A percentile compares a stretch with the other conserved stretches of the same genome.
Evolutionary conservation across 2,113 vertebrate species (phyloP).

Genomic region (Pogonocichla stellata): DNA sequence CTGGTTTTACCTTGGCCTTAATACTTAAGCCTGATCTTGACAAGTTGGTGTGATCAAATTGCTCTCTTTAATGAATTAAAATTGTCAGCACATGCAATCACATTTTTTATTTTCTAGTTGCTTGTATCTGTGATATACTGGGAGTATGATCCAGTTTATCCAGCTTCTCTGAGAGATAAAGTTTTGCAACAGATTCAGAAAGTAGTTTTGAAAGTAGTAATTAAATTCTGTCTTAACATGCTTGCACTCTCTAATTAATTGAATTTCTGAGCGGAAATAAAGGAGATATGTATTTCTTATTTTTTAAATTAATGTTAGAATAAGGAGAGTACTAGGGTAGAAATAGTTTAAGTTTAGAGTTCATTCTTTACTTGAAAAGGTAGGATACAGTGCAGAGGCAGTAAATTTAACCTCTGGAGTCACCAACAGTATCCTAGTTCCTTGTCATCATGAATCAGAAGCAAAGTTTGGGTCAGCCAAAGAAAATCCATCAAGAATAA

Average conservation of each 20-base stretch:
- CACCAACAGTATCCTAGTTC: background rate
- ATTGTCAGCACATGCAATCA: background rate
- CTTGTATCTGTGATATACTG: background rate
- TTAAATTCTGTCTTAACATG: background rate
- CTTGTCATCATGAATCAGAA: background rate
- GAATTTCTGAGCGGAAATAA: background rate
- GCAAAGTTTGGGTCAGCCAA: background rate
- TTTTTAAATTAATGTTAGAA: background rate
- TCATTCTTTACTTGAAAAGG: background rate
- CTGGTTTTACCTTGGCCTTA: background rate
- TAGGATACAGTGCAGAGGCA: background rate
- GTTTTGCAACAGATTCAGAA: background rate
- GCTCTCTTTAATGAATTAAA: background rate
- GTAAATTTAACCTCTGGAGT: background rate
- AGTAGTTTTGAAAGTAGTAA: background rate
- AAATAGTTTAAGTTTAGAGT: background rate
- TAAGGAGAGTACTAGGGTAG: background rate
- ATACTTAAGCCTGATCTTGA: background rate
- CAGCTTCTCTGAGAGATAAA: background rate
- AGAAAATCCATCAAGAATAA: background rate
- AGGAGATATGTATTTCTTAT: fast-evolving
- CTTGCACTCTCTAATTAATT: background rate
- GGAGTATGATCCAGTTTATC: background rate
- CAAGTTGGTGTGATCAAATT: background rate
- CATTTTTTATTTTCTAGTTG: background rate